These are phyloP conservation scores for Strix uralensis DNA, from an alignment of 2,113 vertebrate species.

Conservation along the genomic window DNA sequence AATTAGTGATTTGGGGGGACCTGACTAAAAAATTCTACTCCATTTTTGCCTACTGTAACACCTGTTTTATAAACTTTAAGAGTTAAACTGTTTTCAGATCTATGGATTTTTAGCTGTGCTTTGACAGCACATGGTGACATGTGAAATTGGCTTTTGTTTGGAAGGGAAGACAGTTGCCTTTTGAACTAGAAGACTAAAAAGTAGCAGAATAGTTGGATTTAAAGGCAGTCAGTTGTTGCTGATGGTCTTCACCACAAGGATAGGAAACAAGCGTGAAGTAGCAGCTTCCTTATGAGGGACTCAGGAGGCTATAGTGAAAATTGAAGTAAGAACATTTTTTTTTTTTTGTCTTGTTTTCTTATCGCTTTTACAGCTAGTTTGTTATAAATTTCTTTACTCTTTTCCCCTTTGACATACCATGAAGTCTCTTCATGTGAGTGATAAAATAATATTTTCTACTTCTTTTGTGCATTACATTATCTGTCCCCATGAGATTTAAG, in stretches of 20 bases:
- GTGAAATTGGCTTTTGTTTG: not conserved
- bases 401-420: not conserved
- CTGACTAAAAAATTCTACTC: not conserved
- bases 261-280: not conserved
- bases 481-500: not conserved
- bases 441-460: not conserved
- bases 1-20: not conserved
- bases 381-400: not conserved
- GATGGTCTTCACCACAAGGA: not conserved
- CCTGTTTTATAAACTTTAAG: not conserved
- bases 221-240: not conserved
- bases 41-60: not conserved
- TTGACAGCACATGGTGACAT: not conserved
- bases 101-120: not conserved
- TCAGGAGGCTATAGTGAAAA: not conserved
- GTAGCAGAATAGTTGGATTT: not conserved
- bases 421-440: not conserved
- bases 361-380: not conserved
- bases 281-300: not conserved
- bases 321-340: not conserved
- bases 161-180: not conserved
- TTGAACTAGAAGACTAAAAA: not conserved
- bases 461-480: not conserved
- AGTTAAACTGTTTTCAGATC: not conserved
- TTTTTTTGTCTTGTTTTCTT: not conserved